These are phyloP conservation scores for Caradrina kadenii DNA, from an alignment of 2,888 invertebrate species.

Conservation along the genomic window DNA sequence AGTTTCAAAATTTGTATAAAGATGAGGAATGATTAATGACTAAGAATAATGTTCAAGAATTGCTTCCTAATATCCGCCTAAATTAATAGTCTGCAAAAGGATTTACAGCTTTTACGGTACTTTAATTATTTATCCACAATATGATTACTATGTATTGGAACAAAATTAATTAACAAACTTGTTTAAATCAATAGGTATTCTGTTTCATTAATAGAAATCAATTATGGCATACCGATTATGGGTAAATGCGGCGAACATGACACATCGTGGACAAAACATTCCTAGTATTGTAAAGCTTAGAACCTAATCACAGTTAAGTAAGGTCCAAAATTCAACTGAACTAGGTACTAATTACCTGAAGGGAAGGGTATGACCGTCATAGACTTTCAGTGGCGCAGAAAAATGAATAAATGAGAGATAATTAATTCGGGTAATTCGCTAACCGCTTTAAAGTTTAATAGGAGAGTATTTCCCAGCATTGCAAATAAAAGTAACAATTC, in stretches of 20 bases:
- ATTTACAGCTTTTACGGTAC: conserved; percentile 8
- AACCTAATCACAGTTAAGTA: not conserved
- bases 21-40: not conserved
- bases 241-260: conserved; percentile 8
- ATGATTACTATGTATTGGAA: not conserved
- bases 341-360: too few relatives aligned
- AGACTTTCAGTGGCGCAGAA: not conserved
- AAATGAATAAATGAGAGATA: not conserved
- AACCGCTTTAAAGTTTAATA: not conserved
- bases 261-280: not conserved
- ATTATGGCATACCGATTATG: conserved; percentile 10
- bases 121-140: conserved; percentile 8
- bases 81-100: not conserved
- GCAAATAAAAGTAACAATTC: not conserved
- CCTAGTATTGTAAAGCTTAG: not conserved
- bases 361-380: not conserved
- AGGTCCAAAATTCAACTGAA: not conserved
- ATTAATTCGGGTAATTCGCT: not conserved
- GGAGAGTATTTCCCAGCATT: not conserved
- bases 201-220: conserved; percentile 12
- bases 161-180: conserved; percentile 19
- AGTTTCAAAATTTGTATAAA: not conserved
- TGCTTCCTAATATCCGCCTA: not conserved
- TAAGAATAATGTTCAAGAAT: conserved; percentile 3
- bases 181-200: not conserved